These are phyloP conservation scores for Grantiella picta DNA, from an alignment of 2,113 vertebrate species.

Conservation along the genomic window DNA sequence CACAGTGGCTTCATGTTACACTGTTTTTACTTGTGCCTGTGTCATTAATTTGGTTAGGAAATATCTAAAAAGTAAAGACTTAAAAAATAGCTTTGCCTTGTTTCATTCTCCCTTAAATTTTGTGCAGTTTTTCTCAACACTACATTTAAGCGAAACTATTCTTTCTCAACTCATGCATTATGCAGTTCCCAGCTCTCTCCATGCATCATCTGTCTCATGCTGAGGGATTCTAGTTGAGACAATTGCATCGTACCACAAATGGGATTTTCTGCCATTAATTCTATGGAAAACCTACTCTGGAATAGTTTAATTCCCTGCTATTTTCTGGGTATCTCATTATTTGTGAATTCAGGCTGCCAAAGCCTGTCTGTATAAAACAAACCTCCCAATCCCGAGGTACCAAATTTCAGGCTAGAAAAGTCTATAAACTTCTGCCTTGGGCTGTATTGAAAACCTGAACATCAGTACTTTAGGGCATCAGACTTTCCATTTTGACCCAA, in stretches of 20 bases:
- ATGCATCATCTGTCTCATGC: neutral
- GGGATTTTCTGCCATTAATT: neutral
- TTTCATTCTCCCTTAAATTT: neutral
- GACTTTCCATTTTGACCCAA: neutral
- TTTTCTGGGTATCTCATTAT: neutral
- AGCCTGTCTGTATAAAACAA: neutral
- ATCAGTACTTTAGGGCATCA: neutral
- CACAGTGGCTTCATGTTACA: neutral
- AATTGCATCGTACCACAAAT: neutral
- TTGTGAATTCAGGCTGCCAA: neutral
- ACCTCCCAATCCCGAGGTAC: neutral
- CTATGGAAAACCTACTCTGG: neutral
- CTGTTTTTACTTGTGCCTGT: neutral
- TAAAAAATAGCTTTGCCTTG: neutral
- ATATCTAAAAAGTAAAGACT: neutral
- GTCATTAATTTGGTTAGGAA: neutral
- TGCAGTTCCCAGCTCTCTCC: neutral
- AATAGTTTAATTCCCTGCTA: neutral
- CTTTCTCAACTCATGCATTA: neutral
- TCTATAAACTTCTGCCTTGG: neutral
- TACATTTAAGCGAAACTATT: neutral
- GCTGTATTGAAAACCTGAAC: neutral
- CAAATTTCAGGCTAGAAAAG: neutral
- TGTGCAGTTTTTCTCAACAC: neutral
- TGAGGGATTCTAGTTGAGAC: neutral